Conservation (phyloP, 2,797 vertebrate species). For the Siniperca undulata region DNA sequence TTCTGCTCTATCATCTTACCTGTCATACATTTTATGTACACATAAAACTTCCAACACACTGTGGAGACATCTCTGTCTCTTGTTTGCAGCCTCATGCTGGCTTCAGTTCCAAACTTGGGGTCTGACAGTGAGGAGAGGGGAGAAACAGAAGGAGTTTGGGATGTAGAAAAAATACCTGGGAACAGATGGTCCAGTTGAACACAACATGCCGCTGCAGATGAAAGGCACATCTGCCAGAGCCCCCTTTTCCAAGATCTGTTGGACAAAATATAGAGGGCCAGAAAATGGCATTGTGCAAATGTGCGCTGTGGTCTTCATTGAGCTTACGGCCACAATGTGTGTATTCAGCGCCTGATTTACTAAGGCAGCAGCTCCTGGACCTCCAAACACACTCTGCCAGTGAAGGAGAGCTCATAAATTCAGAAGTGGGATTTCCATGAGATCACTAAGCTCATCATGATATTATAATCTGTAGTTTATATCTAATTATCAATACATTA, state of each 20-base stretch:
- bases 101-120: constrained; percentile 45
- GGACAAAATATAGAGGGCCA: constrained; percentile 23
- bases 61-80: constrained; percentile 42
- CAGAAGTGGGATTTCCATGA: neutral
- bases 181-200: constrained; percentile 53
- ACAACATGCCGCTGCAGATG: constrained; percentile 40
- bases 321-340: neutral
- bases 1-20: neutral
- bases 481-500: neutral
- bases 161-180: constrained; percentile 27
- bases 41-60: constrained; percentile 51
- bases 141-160: constrained; percentile 30
- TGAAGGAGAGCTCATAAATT: neutral
- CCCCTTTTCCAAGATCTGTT: constrained; percentile 28
- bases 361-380: constrained; percentile 1
- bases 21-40: constrained; percentile 53
- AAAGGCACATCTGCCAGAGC: constrained; percentile 24
- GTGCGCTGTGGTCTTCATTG: neutral
- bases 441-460: neutral
- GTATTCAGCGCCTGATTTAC: neutral
- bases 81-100: constrained; percentile 56
- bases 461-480: neutral
- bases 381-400: neutral
- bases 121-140: constrained; percentile 40
- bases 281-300: constrained; percentile 1